Evolutionary conservation across 2,797 vertebrate species (phyloP), one percentile per base, ranked within the genome.

Genomic region (Pipistrellus pipistrellus): DNA sequence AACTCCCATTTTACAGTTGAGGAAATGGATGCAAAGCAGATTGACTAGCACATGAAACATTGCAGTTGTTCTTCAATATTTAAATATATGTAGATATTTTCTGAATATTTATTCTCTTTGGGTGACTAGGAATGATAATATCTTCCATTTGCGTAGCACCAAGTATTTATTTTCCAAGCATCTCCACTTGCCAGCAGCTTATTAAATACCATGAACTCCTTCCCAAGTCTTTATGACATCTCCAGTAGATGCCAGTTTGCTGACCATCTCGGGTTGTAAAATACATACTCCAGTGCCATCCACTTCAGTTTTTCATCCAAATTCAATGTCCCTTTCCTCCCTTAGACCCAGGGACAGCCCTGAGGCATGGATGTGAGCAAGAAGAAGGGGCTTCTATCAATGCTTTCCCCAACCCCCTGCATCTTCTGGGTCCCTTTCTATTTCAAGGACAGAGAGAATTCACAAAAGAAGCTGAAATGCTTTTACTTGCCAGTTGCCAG

Each of bases 81-180:
- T 38, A 83, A 94, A 90, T 32, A 6, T 4, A 18, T 15, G 2
- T 41, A 44, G 62, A 76, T 35, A 64, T 57, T 53, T 84, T 64
- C 77, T 80, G 51, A 64, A 30, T 27, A 87, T 64, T n/a, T 82
- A 66, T 48, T 93, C 11, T 85, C 38, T 68, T 89, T 38, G 4
- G 38, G 38, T 90, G 32, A 76, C 51, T 62, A 85, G n/a, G 51
- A 88, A 71, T 66, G 82, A 62, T n/a, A 83, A 13, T 20, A 25
- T 18, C 57, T 57, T 15, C 18, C 11, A 20, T 62, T 53, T 87
- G 81, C 72, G 41, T 32, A 72, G 32, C 72, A 53, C 32, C 12
- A 4, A 71, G 27, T 84, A 21, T 81, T 57, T 80, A 38, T 73
- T 57, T 84, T 41, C 51, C 46, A 68, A 87, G 30, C 48, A 25